Base-by-base conservation (phyloP, 2,797 vertebrate genomes). In the Acridotheres tristis region DNA sequence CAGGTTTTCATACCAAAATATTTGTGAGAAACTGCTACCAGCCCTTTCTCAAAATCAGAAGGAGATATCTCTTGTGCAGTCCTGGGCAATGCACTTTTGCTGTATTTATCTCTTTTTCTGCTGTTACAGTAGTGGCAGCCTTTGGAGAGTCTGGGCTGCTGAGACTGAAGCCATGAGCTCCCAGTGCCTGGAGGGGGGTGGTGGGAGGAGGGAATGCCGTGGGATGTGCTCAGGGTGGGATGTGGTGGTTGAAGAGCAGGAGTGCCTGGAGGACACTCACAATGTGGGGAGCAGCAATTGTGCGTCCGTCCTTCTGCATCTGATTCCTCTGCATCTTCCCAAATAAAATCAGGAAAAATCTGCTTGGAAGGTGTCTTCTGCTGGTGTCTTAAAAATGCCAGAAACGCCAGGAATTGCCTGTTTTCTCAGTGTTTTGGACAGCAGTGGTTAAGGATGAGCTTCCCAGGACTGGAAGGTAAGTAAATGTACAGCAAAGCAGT, bases 121-220 rank as follows among this genome's bases (percentile, higher is more conserved):
- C 27, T 74, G 27, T 25, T 47, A 4, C 10, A 18, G 47, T 22
- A 3, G 0, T n/a, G 61, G 25, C 45, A 36, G 27, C 23, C 34
- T 66, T 40, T n/a, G 62, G 62, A 58, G 38, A 23, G 34, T 53
- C 80, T 30, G 47, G 29, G 47, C 76, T 40, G 32, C 61, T 73
- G 47, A 58, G 36, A 26, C 30, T n/a, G 7, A 29, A 8, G 6
- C 10, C 19, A 0, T 7, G 32, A 71, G 19, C 53, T 57, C 3
- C 27, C 13, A 2, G 7, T 48, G 38, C 16, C 8, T 2, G 4
- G 50, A 29, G 27, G 1, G 50, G n/a, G 13, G 30, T 2, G 38
- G 10, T 59, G 77, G 63, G 45, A 68, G 34, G 43, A 50, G 54
- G 40, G 6, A 23, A 34, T 59, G 68, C 30, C 23, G 3, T 59